phyloP scores from a whole-genome alignment of 2,888 invertebrate species.

The Pachliopta kotzebuea region DNA sequence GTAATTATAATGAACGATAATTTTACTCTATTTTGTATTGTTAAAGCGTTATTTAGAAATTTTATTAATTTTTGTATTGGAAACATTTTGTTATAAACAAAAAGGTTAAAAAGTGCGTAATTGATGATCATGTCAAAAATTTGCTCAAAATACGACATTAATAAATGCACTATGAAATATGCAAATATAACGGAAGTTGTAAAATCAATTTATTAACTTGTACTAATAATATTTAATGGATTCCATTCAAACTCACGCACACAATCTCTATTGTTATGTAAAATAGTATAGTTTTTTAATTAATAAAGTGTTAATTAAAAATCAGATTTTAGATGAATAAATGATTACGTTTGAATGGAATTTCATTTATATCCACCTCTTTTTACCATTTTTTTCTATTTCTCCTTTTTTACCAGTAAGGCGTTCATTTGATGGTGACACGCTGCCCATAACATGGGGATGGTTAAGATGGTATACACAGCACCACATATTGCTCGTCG shows the following conservation, averaged over 20 bases:
- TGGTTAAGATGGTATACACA: too few species aligned
- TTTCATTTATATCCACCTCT: conserved; percentile 19
- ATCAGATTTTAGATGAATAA: conserved; percentile 15
- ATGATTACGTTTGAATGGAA: conserved; percentile 9
- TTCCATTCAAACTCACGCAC: not conserved
- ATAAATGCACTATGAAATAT: not conserved
- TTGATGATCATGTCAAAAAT: not conserved
- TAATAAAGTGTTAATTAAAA: conserved; percentile 10
- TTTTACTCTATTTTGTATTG: too few species aligned
- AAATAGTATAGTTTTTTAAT: not conserved
- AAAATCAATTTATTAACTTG: not conserved
- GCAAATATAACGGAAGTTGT: not conserved
- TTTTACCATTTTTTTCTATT: too few species aligned
- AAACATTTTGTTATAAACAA: not conserved
- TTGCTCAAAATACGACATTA: not conserved
- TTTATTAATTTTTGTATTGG: not conserved
- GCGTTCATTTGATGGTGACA: too few species aligned
- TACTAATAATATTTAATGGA: too few species aligned
- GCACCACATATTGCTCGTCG: too few species aligned
- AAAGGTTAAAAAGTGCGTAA: not conserved
- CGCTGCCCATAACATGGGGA: too few species aligned
- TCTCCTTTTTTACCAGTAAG: too few species aligned
- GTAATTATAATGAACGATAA: too few species aligned
- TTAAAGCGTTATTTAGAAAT: too few species aligned
- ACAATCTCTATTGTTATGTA: not conserved